Evolutionary conservation across 1,140 invertebrate genomes (phyloP).

Genomic region (Bombus superbus): DNA sequence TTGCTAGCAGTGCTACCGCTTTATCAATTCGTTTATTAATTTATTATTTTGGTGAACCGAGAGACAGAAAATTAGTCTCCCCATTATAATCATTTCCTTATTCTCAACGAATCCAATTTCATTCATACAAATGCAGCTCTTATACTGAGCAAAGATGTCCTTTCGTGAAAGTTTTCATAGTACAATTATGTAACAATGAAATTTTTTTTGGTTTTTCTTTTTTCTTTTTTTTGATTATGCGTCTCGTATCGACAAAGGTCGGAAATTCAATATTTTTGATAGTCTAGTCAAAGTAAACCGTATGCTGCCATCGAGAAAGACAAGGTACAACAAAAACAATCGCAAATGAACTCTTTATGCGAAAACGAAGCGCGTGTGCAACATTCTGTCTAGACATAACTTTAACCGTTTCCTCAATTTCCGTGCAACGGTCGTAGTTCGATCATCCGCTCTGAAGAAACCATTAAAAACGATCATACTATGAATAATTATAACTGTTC

Average conservation of each 20-base stretch:
- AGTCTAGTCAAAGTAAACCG: slow-evolving; percentile 11
- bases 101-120: neutral
- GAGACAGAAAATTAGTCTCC: neutral
- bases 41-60: neutral
- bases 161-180: neutral
- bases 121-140: neutral
- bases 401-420: neutral
- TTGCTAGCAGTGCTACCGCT: neutral
- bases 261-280: neutral
- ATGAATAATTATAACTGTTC: slow-evolving; percentile 43
- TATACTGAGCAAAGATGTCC: slow-evolving; percentile 5
- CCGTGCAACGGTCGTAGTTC: neutral
- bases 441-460: slow-evolving; percentile 11
- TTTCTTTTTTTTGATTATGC: slow-evolving; percentile 26
- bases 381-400: neutral
- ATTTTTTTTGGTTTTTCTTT: neutral
- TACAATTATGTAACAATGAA: neutral
- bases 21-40: neutral
- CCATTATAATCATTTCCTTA: neutral
- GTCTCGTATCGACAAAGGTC: neutral
- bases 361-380: slow-evolving; percentile 19
- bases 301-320: slow-evolving; percentile 19
- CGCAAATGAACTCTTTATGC: neutral
- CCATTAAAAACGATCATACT: slow-evolving; percentile 30
- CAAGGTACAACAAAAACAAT: slow-evolving; percentile 20